Conservation (phyloP, 37 sponge, comb jelly and placozoan species). For the Aplysina aerophoba region DNA sequence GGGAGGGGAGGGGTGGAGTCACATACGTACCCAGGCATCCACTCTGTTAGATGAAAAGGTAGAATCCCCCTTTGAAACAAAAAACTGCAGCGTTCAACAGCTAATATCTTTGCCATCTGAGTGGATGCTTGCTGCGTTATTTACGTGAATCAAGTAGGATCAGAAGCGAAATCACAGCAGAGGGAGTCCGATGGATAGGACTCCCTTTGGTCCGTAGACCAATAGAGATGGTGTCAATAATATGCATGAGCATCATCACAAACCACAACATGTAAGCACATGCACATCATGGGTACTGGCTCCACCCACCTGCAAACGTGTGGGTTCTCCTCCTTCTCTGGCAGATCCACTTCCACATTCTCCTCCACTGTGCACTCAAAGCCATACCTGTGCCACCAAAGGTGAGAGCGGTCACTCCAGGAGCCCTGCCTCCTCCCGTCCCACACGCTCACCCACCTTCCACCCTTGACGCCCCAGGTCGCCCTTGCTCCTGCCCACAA, state of each 20-base stretch:
- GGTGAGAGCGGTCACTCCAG: no score
- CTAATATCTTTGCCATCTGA: no score
- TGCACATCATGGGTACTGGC: background rate
- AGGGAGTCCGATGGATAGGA: no score
- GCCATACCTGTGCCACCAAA: slow-evolving; percentile 33
- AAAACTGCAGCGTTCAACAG: background rate
- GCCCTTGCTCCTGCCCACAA: slow-evolving; percentile 85
- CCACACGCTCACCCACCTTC: slow-evolving; percentile 30
- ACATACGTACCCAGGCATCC: no score
- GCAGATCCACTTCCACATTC: slow-evolving; percentile 35
- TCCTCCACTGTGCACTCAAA: slow-evolving; percentile 72
- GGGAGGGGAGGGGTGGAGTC: background rate
- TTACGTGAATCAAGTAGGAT: background rate
- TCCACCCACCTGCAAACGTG: slow-evolving; percentile 50
- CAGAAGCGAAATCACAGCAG: no score
- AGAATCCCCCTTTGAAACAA: no score
- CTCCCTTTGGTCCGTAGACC: no score
- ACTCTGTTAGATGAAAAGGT: no score
- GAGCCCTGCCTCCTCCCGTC: background rate
- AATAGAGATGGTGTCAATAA: background rate
- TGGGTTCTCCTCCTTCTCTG: slow-evolving; percentile 53
- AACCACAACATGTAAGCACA: background rate
- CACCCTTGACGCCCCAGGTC: slow-evolving; percentile 77
- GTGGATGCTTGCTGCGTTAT: no score
- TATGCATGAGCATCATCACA: background rate